Base-by-base conservation (phyloP, 2,113 vertebrate species). In the Porphyrio hochstetteri region DNA sequence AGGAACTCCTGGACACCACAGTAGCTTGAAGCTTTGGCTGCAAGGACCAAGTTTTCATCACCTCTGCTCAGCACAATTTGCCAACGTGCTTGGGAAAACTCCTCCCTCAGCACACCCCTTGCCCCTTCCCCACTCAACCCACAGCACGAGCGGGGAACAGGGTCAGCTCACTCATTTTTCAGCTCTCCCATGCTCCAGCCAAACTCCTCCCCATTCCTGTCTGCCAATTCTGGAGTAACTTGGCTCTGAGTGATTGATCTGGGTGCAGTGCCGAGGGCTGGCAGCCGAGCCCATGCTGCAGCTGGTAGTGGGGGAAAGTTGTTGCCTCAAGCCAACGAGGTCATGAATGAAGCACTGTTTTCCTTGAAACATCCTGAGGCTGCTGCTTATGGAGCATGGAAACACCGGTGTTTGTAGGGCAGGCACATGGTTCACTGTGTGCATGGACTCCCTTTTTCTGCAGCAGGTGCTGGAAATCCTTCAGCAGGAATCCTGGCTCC, bases 331-430 rank as follows among this genome's bases (percentile, higher is more conserved):
- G 69, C 57, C 64, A 38, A 18, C 5, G 44, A 55, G 28, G 48
- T 70, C 86, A 29, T 93, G 87, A 94, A 93, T 93, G 81, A 70
- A 90, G 12, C 61, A 68, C 81, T 92, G 72, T 84, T 91, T 95
- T 29, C 70, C 60, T 59, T 59, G 82, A 59, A 90, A 55, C 13
- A 12, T 71, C 56, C 53, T 0, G 0, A 72, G 28, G 33, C 36
- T 88, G 59, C 81, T 82, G 80, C 53, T n/a, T 21, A 9, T 4
- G 35, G 42, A 60, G 53, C 63, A 56, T 0, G 0, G 76, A 69
- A 88, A 52, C 27, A 19, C 38, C 0, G 0, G 7, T 19, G 48
- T 53, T 48, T 38, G 27, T 46, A 27, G 36, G 33, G 33, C 20
- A 36, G 50, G n/a, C 80, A 23, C n/a, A 8, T 53, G 48, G 31